Percentiles rank a stretch among this genome's conserved stretches.
These are phyloP conservation scores for Synanceia verrucosa DNA, from an alignment of 2,797 vertebrate genomes.

Conservation along the genomic window DNA sequence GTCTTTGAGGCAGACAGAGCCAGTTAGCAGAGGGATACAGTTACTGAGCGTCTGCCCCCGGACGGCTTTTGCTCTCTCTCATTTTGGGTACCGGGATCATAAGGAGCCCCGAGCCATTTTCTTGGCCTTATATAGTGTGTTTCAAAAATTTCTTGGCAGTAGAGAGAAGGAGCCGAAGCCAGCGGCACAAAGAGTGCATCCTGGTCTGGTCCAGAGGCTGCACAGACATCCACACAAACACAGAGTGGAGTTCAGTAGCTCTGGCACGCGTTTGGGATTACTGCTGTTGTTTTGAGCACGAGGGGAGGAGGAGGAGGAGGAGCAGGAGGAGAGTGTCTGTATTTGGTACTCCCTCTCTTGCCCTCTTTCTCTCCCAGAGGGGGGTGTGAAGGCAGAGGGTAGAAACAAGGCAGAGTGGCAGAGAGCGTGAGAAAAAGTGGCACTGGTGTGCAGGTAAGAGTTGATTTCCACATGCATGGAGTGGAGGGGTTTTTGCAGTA, in stretches of 20 bases:
- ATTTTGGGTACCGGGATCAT: conserved; percentile 69
- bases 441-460: conserved; percentile 70
- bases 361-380: conserved; percentile 48
- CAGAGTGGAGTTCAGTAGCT: conserved; percentile 65
- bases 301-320: conserved; percentile 31
- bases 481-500: background rate
- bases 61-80: conserved; percentile 66
- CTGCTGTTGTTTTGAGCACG: conserved; percentile 72
- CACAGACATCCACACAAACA: conserved; percentile 49
- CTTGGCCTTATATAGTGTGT: conserved; percentile 79
- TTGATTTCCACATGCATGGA: background rate
- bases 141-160: conserved; percentile 72
- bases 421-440: conserved; percentile 49
- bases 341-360: conserved; percentile 64
- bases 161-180: conserved; percentile 50
- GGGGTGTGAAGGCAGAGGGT: conserved; percentile 55
- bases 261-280: conserved; percentile 77
- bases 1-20: conserved; percentile 37
- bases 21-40: conserved; percentile 54
- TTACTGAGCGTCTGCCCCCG: conserved; percentile 65
- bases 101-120: conserved; percentile 69
- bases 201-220: conserved; percentile 63
- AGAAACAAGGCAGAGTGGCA: conserved; percentile 54
- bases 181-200: conserved; percentile 59
- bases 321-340: conserved; percentile 56